Percentiles rank a stretch among this genome's conserved stretches.
phyloP scores from a whole-genome alignment of 2,113 vertebrate genomes.

The Aramus guarauna region DNA sequence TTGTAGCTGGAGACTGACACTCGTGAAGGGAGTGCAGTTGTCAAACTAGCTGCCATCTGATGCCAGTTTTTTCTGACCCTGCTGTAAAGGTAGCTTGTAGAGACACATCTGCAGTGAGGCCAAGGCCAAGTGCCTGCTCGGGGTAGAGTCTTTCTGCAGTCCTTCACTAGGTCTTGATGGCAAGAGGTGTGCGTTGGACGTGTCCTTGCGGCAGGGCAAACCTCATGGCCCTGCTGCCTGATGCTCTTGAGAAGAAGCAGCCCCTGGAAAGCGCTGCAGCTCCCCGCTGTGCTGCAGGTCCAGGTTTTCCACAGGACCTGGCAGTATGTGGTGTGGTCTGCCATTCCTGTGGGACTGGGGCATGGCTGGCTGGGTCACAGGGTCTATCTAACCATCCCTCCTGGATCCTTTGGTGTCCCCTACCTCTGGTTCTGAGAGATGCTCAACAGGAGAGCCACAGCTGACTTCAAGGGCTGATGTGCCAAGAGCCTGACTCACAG shows the following conservation, averaged over 20 bases:
- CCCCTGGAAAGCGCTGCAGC: neutral
- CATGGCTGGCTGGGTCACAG: neutral
- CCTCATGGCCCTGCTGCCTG: rapidly evolving
- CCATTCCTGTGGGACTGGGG: rapidly evolving
- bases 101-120: neutral
- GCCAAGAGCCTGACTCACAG: rapidly evolving
- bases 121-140: neutral
- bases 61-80: neutral
- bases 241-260: neutral
- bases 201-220: neutral
- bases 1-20: neutral
- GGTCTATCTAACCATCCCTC: neutral
- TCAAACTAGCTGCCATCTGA: neutral
- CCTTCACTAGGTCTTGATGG: rapidly evolving
- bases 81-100: neutral
- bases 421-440: neutral
- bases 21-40: neutral
- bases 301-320: neutral
- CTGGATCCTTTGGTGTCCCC: neutral
- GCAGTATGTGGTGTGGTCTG: rapidly evolving
- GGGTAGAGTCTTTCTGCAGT: neutral
- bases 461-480: neutral
- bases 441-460: neutral
- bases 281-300: neutral
- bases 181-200: rapidly evolving